These are phyloP conservation scores for Plebejus argus DNA, from an alignment of 2,888 invertebrate species.

Conservation along the genomic window DNA sequence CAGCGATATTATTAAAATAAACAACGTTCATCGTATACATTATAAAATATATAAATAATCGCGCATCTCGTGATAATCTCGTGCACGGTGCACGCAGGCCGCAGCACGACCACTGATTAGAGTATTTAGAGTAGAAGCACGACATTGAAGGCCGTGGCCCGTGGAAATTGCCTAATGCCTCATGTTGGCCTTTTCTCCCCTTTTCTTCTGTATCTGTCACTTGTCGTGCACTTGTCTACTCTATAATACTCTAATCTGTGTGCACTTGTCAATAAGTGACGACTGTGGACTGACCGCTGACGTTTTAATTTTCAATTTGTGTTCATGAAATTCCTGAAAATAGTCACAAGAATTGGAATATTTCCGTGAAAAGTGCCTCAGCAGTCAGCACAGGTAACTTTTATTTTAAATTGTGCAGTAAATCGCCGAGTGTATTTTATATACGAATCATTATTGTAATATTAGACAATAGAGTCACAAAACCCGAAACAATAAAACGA, in stretches of 20 bases:
- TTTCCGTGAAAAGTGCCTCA: neutral
- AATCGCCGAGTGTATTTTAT: neutral
- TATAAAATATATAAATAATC: neutral
- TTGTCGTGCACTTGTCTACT: no score
- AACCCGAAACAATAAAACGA: neutral
- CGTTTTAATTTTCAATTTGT: neutral
- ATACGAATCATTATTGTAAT: neutral
- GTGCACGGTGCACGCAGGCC: neutral
- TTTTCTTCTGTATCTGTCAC: conserved; percentile 12
- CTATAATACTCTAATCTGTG: no score
- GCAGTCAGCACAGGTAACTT: neutral
- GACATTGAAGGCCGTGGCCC: conserved; percentile 15
- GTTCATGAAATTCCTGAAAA: neutral
- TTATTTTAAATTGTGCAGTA: neutral
- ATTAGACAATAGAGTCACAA: neutral
- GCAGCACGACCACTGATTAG: no score
- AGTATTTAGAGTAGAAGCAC: no score
- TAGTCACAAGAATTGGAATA: neutral
- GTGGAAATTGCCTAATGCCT: conserved; percentile 10
- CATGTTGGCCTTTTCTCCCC: conserved; percentile 9
- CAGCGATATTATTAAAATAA: neutral
- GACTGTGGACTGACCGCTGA: no score
- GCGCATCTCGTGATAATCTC: neutral
- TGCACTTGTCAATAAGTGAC: conserved; percentile 1
- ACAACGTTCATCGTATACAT: neutral